phyloP scores from a whole-genome alignment of 2,888 invertebrate species.

The Escarpia spicata region DNA sequence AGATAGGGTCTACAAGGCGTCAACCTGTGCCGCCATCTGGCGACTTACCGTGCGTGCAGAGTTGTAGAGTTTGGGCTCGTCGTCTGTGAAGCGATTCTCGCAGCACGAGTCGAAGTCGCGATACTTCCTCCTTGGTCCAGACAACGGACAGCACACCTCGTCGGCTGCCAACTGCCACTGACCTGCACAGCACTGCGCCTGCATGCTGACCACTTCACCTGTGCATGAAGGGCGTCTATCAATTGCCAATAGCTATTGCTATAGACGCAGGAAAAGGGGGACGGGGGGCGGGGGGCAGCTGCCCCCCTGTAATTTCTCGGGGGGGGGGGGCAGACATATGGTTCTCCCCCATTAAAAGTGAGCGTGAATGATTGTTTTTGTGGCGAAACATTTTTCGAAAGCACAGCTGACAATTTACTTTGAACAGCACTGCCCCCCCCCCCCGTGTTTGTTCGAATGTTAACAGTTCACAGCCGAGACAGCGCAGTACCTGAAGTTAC shows the following conservation, averaged over 20 bases:
- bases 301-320: too few species aligned
- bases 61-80: neutral
- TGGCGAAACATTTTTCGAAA: too few species aligned
- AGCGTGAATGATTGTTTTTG: too few species aligned
- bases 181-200: neutral
- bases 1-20: neutral
- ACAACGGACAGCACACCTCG: neutral
- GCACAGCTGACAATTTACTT: neutral
- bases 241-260: neutral
- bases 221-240: neutral
- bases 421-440: too few species aligned
- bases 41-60: neutral
- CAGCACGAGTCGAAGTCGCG: constrained; percentile 6
- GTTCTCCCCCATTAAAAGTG: too few species aligned
- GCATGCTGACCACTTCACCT: neutral
- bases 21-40: neutral
- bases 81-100: neutral
- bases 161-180: neutral
- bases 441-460: too few species aligned
- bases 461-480: too few species aligned
- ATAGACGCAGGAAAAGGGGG: neutral
- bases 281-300: too few species aligned
- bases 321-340: too few species aligned
- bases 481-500: too few species aligned
- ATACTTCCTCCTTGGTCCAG: neutral